Percentiles rank a stretch among this genome's conserved stretches.
Evolutionary conservation across 2,888 invertebrate genomes (phyloP).

Genomic region (Leptinotarsa rubiginosa): DNA sequence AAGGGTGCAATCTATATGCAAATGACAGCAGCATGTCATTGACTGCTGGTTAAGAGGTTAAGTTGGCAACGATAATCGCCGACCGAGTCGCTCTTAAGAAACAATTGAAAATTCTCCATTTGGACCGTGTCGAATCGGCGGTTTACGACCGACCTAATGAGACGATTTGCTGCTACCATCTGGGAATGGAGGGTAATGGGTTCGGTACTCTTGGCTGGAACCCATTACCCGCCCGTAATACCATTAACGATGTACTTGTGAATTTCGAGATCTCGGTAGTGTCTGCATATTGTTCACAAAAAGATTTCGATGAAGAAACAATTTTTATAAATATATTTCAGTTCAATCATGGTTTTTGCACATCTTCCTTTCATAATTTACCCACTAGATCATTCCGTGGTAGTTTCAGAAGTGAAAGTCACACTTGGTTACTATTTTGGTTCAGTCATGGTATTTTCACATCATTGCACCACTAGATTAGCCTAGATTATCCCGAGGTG

Average conservation of each 20-base stretch:
- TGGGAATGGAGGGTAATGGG: slow-evolving; percentile 44
- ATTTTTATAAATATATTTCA: background rate
- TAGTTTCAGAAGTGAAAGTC: no score
- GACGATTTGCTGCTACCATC: slow-evolving; percentile 51
- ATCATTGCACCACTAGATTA: no score
- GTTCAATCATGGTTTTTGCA: no score
- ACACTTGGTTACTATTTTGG: no score
- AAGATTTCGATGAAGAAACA: background rate
- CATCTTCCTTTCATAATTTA: no score
- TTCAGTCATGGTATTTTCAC: no score
- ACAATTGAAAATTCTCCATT: slow-evolving; percentile 52
- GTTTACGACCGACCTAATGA: slow-evolving; percentile 51
- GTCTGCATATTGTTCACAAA: background rate
- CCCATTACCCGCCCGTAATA: slow-evolving; percentile 26
- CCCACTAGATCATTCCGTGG: no score
- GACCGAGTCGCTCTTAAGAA: slow-evolving; percentile 51
- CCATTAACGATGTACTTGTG: slow-evolving; percentile 23
- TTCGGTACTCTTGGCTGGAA: slow-evolving; percentile 36
- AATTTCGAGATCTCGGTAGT: slow-evolving; percentile 1
- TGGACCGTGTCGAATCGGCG: slow-evolving; percentile 52
- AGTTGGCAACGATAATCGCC: slow-evolving; percentile 63
- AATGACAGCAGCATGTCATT: slow-evolving; percentile 58
- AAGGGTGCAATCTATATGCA: slow-evolving; percentile 67
- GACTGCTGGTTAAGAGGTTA: slow-evolving; percentile 62
- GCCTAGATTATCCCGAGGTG: no score